Conservation (phyloP, 2,113 vertebrate genomes). For the Crocuta crocuta region DNA sequence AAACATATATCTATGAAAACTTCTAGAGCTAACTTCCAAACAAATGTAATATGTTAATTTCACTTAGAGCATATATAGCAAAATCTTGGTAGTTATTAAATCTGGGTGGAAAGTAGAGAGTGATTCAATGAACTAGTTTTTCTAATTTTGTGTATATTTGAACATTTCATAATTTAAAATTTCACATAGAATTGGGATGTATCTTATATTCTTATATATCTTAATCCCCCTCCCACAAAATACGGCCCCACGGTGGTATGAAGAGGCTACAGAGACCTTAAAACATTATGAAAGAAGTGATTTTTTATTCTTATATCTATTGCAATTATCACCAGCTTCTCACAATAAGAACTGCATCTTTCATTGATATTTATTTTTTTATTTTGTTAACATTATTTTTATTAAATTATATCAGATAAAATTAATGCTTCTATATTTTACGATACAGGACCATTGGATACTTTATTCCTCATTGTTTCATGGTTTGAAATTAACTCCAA, state of each 20-base stretch:
- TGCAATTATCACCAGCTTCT: background rate
- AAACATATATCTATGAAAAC: background rate
- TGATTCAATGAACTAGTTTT: background rate
- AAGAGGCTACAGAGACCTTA: background rate
- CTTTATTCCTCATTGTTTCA: background rate
- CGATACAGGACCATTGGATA: background rate
- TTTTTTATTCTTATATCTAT: background rate
- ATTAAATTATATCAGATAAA: background rate
- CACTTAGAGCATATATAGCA: background rate
- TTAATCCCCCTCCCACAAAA: background rate
- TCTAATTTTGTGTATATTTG: background rate
- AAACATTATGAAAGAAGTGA: background rate
- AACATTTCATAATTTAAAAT: constrained; percentile 26
- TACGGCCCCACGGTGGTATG: background rate
- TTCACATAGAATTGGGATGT: background rate
- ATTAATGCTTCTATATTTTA: background rate
- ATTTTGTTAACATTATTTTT: background rate
- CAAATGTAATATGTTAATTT: background rate
- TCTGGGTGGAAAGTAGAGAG: background rate
- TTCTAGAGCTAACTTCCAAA: background rate
- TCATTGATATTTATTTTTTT: background rate
- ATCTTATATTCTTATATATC: background rate
- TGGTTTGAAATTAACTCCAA: background rate
- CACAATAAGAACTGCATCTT: background rate
- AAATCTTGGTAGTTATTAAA: background rate